Evolutionary conservation across 2,888 invertebrate species (phyloP), one percentile per base, ranked within the genome.

Genomic region (Chaetoderma sp.): DNA sequence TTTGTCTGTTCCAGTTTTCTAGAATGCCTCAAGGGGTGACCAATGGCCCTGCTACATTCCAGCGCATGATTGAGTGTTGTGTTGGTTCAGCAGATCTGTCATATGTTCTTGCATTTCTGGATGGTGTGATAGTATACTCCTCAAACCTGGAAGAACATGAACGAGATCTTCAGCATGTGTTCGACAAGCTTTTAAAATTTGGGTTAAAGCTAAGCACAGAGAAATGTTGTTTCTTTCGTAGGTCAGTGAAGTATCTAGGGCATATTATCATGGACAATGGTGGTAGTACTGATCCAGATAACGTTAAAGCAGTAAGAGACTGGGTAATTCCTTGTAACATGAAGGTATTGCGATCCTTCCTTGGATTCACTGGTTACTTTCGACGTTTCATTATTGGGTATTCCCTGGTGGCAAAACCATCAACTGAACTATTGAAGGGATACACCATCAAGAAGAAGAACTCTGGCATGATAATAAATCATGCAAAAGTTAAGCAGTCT

Each of bases 61-160:
- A 56, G 25, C 33, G 56, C 23, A 18, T 56, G 8, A 56, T 56
- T 33, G 56, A 56, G 39, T 25, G 39, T n/a, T 36, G 56, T 25
- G 25, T 56, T 23, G 25, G 8, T 36, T 33, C 36, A 23, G 25
- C 39, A 10, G 39, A 25, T 33, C 28, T 52, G 52, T n/a, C 8
- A 13, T 28, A 52, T 18, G 52, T 52, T 16, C 28, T 52, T 10
- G 49, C 57, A 44, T 63, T 49, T 25, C 21, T 63, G 1, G 57
- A 63, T 44, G 63, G 57, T 36, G 23, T 63, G n/a, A 49, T 63
- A 13, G 33, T 63, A 3, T 57, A 45, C 27, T n/a, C 44, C 23
- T n/a, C 8, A 47, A 45, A 30, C 23, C 36, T 44, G 1, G 63
- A 47, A 36, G 32, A 63, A 36, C 59, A 42, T 23, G 21, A 50